Base-by-base conservation (phyloP, 92 coral and sea anemone species). In the Siderastrea radians region DNA sequence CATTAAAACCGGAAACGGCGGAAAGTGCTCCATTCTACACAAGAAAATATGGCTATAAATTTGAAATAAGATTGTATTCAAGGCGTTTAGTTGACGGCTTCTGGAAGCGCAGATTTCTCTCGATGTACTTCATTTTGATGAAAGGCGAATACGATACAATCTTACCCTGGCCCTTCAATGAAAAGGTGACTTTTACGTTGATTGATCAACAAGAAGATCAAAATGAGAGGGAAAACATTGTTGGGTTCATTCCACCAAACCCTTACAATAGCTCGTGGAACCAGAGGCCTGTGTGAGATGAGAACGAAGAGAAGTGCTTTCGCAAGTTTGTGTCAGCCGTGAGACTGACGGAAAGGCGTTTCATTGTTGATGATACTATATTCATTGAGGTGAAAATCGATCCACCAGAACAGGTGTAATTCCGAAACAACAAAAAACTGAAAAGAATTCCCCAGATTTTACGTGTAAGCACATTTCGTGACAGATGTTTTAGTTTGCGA, bases 111-210 rank as follows among this genome's bases (percentile, higher is more conserved):
- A 70, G 78, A 0, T 49, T 80, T 55, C 15, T 90, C 17, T 80
- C 93, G 49, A 62, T 86, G 49, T 80, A 47, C 70, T 12, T 87
- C 7, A 12, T 44, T 50, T 53, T 86, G 48, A 59, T 86, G 83
- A 86, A 62, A 79, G 91, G 93, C 66, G 84, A 90, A 68, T 86
- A 90, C 46, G 93, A 90, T 82, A 71, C 73, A 51, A 68, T 75
- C 65, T 86, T 90, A 53, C 58, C 83, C 60, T 90, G 93, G 93
- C 93, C 93, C 4, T 86, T 90, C 8, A n/a, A 1, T 7, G 65
- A 80, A 50, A 75, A 58, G 54, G 50, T 90, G 14, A 90, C 81
- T 1, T 74, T 90, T 49, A 75, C 84, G 16, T 81, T 90, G 46
- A 68, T 90, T 13, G 93, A 90, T 52, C 93, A 81, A 61, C 86